Percentiles rank a stretch among this genome's conserved stretches.
Evolutionary conservation across 2,113 vertebrate genomes (phyloP).

Genomic region (Xenopus laevis): DNA sequence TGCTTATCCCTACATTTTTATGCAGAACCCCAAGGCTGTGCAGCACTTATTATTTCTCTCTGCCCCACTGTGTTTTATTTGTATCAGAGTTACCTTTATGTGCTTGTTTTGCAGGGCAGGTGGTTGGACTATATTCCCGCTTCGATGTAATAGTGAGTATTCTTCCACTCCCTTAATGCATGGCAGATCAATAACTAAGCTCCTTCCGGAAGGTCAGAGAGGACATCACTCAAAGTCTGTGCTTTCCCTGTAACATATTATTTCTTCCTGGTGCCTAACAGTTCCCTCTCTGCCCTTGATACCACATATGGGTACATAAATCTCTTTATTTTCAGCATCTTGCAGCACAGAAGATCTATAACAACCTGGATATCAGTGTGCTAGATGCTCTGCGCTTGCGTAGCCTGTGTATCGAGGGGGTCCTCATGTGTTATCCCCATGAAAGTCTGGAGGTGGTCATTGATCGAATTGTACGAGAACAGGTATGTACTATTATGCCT

Average conservation of each 20-base stretch:
- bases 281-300: not conserved
- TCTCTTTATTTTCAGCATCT: slow-evolving; percentile 63
- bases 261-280: not conserved
- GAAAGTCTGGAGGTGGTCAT: slow-evolving; percentile 81
- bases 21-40: too few species aligned
- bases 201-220: too few species aligned
- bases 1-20: too few species aligned
- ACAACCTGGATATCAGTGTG: slow-evolving; percentile 86
- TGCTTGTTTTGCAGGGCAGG: slow-evolving; percentile 70
- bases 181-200: too few species aligned
- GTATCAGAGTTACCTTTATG: not conserved
- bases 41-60: too few species aligned
- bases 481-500: slow-evolving; percentile 61
- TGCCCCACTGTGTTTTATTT: too few species aligned
- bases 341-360: slow-evolving; percentile 89
- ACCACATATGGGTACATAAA: not conserved
- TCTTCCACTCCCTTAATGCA: too few species aligned
- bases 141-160: slow-evolving; percentile 95
- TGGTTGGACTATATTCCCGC: slow-evolving; percentile 89
- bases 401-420: slow-evolving; percentile 73
- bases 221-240: too few species aligned
- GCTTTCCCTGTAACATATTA: too few species aligned
- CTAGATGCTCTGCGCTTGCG: slow-evolving; percentile 72
- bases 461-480: slow-evolving; percentile 79
- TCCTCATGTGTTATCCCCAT: slow-evolving; percentile 81